A percentile compares a stretch with the other conserved stretches of the same genome.
These are phyloP conservation scores for Enteromius mattozi DNA, from an alignment of 2,797 vertebrate species.

Conservation along the genomic window DNA sequence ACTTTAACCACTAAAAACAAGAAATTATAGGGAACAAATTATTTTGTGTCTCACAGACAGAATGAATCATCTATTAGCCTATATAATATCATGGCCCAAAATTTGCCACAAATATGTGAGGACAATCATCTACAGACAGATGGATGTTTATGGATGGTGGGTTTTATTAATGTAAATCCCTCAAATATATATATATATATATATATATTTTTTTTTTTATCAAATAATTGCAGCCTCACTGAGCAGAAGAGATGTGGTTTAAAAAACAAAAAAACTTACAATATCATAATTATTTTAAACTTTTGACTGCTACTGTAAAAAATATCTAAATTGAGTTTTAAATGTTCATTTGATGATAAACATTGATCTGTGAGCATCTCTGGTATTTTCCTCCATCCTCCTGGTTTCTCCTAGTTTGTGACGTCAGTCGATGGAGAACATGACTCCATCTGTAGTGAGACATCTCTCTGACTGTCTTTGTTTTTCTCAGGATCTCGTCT, in stretches of 20 bases:
- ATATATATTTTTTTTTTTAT: too few relatives aligned
- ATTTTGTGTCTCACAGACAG: too few relatives aligned
- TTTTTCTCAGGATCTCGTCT: background rate
- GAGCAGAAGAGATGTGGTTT: too few relatives aligned
- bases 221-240: too few relatives aligned
- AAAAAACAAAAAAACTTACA: too few relatives aligned
- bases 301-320: too few relatives aligned
- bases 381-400: background rate
- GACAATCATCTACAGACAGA: background rate
- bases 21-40: background rate
- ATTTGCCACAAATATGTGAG: background rate
- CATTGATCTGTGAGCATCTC: background rate
- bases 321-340: too few relatives aligned
- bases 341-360: too few relatives aligned
- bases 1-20: background rate
- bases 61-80: too few relatives aligned
- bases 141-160: background rate
- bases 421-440: background rate
- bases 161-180: background rate
- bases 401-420: background rate
- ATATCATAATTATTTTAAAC: too few relatives aligned
- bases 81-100: background rate
- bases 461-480: background rate
- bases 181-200: too few relatives aligned
- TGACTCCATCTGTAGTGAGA: background rate